A percentile compares a stretch with the other conserved stretches of the same genome.
These are phyloP conservation scores for Netta rufina DNA, from an alignment of 2,797 vertebrate genomes.

Conservation along the genomic window DNA sequence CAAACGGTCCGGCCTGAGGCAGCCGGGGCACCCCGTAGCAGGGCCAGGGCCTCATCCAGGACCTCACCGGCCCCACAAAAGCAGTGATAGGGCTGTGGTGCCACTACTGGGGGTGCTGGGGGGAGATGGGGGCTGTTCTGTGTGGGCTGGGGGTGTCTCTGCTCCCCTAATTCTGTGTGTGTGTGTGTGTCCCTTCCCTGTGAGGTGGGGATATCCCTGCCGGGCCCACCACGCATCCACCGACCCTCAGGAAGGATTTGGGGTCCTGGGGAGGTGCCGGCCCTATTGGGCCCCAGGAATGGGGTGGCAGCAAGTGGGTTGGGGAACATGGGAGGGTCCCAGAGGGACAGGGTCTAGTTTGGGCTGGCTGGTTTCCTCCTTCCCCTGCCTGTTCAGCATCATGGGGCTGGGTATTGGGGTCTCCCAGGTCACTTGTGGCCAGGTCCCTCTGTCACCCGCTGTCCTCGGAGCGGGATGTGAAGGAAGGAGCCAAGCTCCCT, in stretches of 20 bases:
- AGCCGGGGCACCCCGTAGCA: not conserved
- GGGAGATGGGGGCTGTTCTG: not conserved
- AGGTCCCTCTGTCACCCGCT: not conserved
- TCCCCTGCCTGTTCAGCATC: not conserved
- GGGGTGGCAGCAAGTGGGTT: not conserved
- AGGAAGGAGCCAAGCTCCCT: conserved; percentile 63
- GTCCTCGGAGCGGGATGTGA: not conserved
- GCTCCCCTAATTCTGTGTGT: not conserved
- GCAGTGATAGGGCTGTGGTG: not conserved
- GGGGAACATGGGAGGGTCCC: not conserved
- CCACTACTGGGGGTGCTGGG: not conserved
- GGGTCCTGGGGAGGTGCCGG: rapidly evolving
- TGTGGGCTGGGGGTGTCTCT: not conserved
- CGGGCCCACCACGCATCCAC: not conserved
- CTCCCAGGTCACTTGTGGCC: not conserved
- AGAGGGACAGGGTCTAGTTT: not conserved
- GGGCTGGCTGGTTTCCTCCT: not conserved
- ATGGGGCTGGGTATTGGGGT: rapidly evolving
- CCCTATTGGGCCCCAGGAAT: not conserved
- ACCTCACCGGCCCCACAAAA: not conserved
- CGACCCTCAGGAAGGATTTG: not conserved
- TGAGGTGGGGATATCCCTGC: not conserved
- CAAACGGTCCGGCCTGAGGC: not conserved
- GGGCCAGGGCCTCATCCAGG: not conserved
- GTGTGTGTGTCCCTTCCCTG: not conserved